A percentile compares a stretch with the other conserved stretches of the same genome.
These are phyloP conservation scores for Ancistrus triradiatus DNA, from an alignment of 2,113 vertebrate species.

Conservation along the genomic window DNA sequence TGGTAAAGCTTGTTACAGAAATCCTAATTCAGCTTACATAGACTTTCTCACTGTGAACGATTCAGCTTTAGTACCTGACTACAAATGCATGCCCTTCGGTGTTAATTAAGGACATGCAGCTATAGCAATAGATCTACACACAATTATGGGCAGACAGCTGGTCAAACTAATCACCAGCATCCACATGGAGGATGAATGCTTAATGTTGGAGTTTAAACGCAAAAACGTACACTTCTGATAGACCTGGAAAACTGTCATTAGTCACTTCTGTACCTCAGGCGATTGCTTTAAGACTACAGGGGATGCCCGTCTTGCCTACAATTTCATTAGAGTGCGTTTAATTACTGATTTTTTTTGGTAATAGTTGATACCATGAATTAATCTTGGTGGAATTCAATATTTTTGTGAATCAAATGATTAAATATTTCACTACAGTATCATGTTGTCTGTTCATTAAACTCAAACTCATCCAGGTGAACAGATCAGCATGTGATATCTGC, in stretches of 20 bases:
- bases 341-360: no score
- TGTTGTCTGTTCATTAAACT: no score
- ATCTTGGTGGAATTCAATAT: no score
- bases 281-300: no score
- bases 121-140: background rate
- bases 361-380: no score
- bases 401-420: no score
- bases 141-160: background rate
- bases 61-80: background rate
- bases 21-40: background rate
- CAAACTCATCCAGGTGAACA: no score
- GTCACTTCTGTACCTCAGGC: no score
- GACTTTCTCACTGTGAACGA: background rate
- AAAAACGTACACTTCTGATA: background rate
- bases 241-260: background rate
- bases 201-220: background rate
- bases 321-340: no score
- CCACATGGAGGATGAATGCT: conserved; percentile 2
- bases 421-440: no score
- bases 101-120: background rate
- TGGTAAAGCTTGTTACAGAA: background rate
- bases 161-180: background rate
- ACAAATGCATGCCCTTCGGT: background rate
- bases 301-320: no score
- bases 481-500: no score